Conservation (phyloP, 2,888 invertebrate species). For the Polymixis lichenea region DNA sequence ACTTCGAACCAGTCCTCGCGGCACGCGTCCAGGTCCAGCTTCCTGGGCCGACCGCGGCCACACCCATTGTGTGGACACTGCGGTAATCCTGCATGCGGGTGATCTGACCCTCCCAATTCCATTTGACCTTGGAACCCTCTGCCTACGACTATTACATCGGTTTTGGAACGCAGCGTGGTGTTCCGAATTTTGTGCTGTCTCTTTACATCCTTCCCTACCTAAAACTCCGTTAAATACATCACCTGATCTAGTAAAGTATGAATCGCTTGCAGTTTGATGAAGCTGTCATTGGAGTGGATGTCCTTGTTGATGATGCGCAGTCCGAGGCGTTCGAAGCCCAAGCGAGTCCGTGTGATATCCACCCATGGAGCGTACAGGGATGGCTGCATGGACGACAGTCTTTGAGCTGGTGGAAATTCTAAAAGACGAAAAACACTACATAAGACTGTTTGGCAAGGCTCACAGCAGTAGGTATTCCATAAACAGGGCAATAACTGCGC, state of each 20-base stretch:
- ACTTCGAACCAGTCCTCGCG: too few relatives aligned
- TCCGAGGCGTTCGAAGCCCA: constrained; percentile 84
- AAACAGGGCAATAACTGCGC: not conserved
- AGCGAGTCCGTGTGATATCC: constrained; percentile 79
- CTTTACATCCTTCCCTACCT: too few relatives aligned
- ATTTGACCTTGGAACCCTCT: too few relatives aligned
- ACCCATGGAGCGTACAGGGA: constrained; percentile 83
- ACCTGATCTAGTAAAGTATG: constrained; percentile 85
- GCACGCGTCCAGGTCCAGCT: too few relatives aligned
- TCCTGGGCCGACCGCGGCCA: too few relatives aligned
- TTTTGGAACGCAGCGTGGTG: too few relatives aligned
- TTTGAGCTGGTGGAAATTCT: constrained; percentile 75
- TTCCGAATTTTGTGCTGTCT: too few relatives aligned
- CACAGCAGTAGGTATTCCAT: not conserved
- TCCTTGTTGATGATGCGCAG: constrained; percentile 81
- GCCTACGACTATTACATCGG: too few relatives aligned
- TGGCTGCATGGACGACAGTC: constrained; percentile 86
- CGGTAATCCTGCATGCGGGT: too few relatives aligned
- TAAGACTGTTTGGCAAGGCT: not conserved
- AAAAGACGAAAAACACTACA: not conserved
- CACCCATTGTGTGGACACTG: too few relatives aligned
- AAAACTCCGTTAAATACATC: not conserved
- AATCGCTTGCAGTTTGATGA: constrained; percentile 82
- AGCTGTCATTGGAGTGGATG: constrained; percentile 77
- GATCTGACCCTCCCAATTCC: too few relatives aligned